Conservation (phyloP, 2,888 invertebrate genomes). For the Thymelicus sylvestris region DNA sequence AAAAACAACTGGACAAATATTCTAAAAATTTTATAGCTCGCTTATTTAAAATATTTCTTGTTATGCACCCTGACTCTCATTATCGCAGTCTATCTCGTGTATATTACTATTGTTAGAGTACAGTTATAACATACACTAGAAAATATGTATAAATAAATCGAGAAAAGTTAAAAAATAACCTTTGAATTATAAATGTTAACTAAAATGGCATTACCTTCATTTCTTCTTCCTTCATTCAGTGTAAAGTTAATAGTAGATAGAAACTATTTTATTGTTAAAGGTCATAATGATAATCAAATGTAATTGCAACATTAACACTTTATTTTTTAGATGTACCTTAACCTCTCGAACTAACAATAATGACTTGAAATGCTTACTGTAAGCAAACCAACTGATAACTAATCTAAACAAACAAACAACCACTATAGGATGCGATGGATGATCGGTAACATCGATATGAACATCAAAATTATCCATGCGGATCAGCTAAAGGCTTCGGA, state of each 20-base stretch:
- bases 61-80: too few relatives aligned
- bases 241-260: not conserved
- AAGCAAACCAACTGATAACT: constrained; percentile 45
- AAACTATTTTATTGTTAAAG: too few relatives aligned
- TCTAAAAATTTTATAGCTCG: too few relatives aligned
- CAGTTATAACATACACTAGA: too few relatives aligned
- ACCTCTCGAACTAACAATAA: constrained; percentile 22
- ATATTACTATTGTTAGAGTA: too few relatives aligned
- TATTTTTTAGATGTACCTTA: not conserved
- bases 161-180: too few relatives aligned
- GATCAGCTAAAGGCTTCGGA: constrained; percentile 20
- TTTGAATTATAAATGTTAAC: not conserved
- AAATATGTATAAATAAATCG: too few relatives aligned
- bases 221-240: not conserved
- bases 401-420: constrained; percentile 50
- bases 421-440: constrained; percentile 38
- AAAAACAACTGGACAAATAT: too few relatives aligned
- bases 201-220: not conserved
- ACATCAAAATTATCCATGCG: constrained; percentile 23
- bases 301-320: too few relatives aligned
- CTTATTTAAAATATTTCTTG: not conserved
- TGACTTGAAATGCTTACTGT: constrained; percentile 36
- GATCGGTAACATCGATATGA: constrained; percentile 11
- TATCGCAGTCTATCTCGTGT: too few relatives aligned
- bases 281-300: too few relatives aligned